Conservation (phyloP, 2,113 vertebrate genomes). For the Etheostoma spectabile region DNA sequence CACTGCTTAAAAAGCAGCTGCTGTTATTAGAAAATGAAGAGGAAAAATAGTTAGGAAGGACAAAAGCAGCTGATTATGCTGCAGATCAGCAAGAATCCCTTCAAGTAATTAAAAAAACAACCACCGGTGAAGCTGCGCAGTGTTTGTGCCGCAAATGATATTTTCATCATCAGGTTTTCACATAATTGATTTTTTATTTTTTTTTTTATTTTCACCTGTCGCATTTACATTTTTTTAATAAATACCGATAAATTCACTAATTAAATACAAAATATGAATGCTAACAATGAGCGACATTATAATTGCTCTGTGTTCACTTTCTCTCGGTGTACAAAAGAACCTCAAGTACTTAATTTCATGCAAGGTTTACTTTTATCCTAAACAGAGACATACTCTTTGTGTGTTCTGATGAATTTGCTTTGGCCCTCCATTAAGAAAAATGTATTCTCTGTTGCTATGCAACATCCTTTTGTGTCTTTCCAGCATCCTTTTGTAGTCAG, state of each 20-base stretch:
- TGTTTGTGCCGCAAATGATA: slow-evolving; percentile 5
- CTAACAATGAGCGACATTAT: not conserved
- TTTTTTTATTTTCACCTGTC: slow-evolving; percentile 8
- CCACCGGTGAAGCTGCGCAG: slow-evolving; percentile 1
- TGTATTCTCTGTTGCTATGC: slow-evolving; percentile 48
- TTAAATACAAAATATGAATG: not conserved
- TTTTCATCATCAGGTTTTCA: slow-evolving; percentile 24
- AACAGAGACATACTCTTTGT: not conserved
- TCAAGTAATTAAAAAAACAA: slow-evolving; percentile 30
- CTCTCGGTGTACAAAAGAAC: not conserved
- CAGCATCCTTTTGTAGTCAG: slow-evolving; percentile 27
- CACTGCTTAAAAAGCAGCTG: not conserved
- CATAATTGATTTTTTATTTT: not conserved
- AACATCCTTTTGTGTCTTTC: slow-evolving; percentile 34
- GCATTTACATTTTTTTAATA: slow-evolving; percentile 15
- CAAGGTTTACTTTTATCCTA: not conserved
- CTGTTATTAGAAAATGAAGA: slow-evolving; percentile 8
- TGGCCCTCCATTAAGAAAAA: slow-evolving; percentile 11
- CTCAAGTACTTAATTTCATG: not conserved
- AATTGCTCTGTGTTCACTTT: not conserved
- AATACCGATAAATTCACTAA: not conserved
- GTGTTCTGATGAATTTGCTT: slow-evolving; percentile 31
- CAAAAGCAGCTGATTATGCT: slow-evolving; percentile 21
- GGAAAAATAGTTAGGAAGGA: not conserved
- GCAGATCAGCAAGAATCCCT: slow-evolving; percentile 29